Percentiles rank a stretch among this genome's conserved stretches.
Evolutionary conservation across 1,140 invertebrate species (phyloP).

Genomic region (Phymorhynchus buccinoides): DNA sequence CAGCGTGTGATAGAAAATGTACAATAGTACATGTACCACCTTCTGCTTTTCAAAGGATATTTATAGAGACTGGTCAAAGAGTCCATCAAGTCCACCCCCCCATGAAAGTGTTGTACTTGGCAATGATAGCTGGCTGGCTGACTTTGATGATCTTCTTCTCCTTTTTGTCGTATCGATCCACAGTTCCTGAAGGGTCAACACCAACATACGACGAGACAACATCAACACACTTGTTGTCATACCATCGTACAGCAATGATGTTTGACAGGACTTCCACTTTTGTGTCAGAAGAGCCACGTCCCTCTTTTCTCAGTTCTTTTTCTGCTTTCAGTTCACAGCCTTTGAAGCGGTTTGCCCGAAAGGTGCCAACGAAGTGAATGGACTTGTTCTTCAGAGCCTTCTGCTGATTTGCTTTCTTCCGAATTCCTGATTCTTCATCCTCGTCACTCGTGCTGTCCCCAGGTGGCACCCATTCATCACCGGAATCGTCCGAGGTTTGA

Average conservation of each 20-base stretch:
- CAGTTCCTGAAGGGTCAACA: conserved; percentile 34
- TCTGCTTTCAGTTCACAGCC: conserved; percentile 43
- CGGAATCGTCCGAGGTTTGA: too few species aligned
- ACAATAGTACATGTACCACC: conserved; percentile 65
- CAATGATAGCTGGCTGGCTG: conserved; percentile 67
- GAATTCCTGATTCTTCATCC: too few species aligned
- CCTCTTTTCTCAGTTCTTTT: conserved; percentile 46
- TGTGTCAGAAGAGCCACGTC: conserved; percentile 43
- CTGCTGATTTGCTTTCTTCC: too few species aligned
- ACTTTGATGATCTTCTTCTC: conserved; percentile 60
- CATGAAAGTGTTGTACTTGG: conserved; percentile 71
- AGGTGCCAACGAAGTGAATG: conserved; percentile 45
- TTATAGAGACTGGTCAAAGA: conserved; percentile 55
- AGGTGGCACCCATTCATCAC: too few species aligned
- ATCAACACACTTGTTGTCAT: conserved; percentile 44
- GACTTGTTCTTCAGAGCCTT: conserved; percentile 36
- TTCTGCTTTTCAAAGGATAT: conserved; percentile 58
- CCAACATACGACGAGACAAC: conserved; percentile 46
- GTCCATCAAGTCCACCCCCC: conserved; percentile 71
- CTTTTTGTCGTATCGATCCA: conserved; percentile 49
- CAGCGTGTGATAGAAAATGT: conserved; percentile 61
- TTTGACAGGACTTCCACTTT: conserved; percentile 44
- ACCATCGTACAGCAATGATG: conserved; percentile 40
- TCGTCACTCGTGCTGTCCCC: too few species aligned
- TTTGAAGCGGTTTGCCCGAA: too few species aligned